These are phyloP conservation scores for Xanthorhoe designata DNA, from an alignment of 2,888 invertebrate species.

Conservation along the genomic window DNA sequence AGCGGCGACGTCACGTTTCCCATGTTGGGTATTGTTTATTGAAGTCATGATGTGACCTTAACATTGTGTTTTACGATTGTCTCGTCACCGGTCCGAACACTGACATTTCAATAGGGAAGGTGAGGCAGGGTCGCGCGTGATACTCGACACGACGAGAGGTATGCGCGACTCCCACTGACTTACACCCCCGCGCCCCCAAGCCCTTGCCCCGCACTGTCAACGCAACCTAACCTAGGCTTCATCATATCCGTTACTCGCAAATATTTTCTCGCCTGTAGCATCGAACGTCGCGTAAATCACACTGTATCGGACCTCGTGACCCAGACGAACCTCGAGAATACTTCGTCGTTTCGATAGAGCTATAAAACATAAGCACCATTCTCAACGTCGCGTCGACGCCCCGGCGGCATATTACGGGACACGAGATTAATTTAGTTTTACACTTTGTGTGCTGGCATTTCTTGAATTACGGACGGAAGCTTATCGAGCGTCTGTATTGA, in stretches of 20 bases:
- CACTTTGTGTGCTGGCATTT: slow-evolving; percentile 57
- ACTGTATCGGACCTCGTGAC: slow-evolving; percentile 54
- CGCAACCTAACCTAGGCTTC: slow-evolving; percentile 55
- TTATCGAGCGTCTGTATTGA: slow-evolving; percentile 75
- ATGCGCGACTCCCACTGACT: slow-evolving; percentile 58
- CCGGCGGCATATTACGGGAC: slow-evolving; percentile 47
- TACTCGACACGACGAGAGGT: slow-evolving; percentile 70
- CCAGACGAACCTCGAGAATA: slow-evolving; percentile 51
- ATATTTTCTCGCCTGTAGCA: slow-evolving; percentile 48
- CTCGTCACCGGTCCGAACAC: slow-evolving; percentile 80
- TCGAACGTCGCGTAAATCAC: slow-evolving; percentile 55
- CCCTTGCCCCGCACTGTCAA: slow-evolving; percentile 45
- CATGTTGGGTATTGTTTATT: slow-evolving; percentile 82
- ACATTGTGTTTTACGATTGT: slow-evolving; percentile 85
- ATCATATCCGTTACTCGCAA: slow-evolving; percentile 56
- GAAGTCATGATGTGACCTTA: slow-evolving; percentile 85
- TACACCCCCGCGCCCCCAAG: slow-evolving; percentile 36
- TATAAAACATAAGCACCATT: slow-evolving; percentile 59
- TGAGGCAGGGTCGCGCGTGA: slow-evolving; percentile 80
- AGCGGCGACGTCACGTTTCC: slow-evolving; percentile 80
- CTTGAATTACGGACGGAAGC: slow-evolving; percentile 71
- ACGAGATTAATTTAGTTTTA: slow-evolving; percentile 63
- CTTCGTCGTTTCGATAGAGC: slow-evolving; percentile 60
- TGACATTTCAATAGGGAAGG: slow-evolving; percentile 85
- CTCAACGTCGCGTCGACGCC: slow-evolving; percentile 58